A percentile compares a stretch with the other conserved stretches of the same genome.
phyloP scores from a whole-genome alignment of 2,888 invertebrate genomes.

The Alitta virens region DNA sequence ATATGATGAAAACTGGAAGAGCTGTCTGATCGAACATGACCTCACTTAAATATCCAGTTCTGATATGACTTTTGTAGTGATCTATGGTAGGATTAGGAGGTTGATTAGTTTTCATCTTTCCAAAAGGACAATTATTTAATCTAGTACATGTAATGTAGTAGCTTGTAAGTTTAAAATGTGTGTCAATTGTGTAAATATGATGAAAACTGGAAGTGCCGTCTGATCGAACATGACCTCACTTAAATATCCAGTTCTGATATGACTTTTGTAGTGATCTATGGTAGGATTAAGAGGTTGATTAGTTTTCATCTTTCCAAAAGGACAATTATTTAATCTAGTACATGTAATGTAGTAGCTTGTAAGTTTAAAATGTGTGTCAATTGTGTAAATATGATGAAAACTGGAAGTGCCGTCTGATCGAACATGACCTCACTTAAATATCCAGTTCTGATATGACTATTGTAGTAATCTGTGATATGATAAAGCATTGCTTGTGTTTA shows the following conservation, averaged over 20 bases:
- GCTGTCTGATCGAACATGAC: constrained; percentile 27
- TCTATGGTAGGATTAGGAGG: too few species aligned
- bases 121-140: too few species aligned
- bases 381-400: background rate
- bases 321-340: too few species aligned
- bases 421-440: background rate
- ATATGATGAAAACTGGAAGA: constrained; percentile 20
- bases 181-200: background rate
- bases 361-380: too few species aligned
- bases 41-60: background rate
- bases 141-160: too few species aligned
- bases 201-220: constrained; percentile 23
- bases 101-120: too few species aligned
- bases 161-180: too few species aligned
- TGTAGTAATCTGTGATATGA: background rate
- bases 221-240: background rate
- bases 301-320: background rate
- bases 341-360: too few species aligned
- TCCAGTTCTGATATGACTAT: background rate
- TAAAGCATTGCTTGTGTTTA: background rate
- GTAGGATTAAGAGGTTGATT: too few species aligned
- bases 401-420: constrained; percentile 23
- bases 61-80: too few species aligned
- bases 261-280: background rate
- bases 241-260: background rate